Base-by-base conservation (phyloP, 2,888 invertebrate genomes). In the Yponomeuta malinellus region DNA sequence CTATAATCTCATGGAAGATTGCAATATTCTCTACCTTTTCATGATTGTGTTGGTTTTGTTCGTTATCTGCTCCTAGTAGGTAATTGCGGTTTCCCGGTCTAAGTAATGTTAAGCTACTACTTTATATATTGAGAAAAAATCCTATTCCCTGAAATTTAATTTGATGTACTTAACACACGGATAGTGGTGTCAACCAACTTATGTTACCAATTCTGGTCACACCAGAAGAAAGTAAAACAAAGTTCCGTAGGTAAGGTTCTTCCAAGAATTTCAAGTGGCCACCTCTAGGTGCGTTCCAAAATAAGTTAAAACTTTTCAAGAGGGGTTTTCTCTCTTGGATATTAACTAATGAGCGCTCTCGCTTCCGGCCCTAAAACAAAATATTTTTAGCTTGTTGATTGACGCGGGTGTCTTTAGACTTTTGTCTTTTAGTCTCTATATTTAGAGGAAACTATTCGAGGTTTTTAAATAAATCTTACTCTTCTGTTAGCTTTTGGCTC, bases 341-440 rank as follows among this genome's bases (percentile, higher is more conserved):
- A 87, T 89, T 87, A 87, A 75, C 80, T 79, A 74, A 79, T 75
- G 77, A 78, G 52, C 52, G 15, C 52, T 59, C 52, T 78, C 78
- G 77, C 76, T 86, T 88, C 88, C 88, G 81, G 84, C 37, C 48
- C 43, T 48, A 66, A 70, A 69, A 73, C 75, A 71, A 72, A 75
- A 77, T 86, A 86, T 88, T 86, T 86, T 79, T 76, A 79, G 79
- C 73, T 71, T 73, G 78, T 75, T 81, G 84, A 84, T 82, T 82
- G 84, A 86, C 83, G 79, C 76, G 76, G 75, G 76, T 64, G 63
- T 64, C 52, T 59, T 59, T 15, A 59, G 5, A 59, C 52, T 59
- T 59, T 59, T 59, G 52, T 59, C 12, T 59, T 59, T 12, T 59
- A 59, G 15, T 15, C 15, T 59, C 52, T 59, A 59, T 59, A 59